Percentiles rank a stretch among this genome's conserved stretches.
phyloP scores from a whole-genome alignment of 2,888 invertebrate genomes.

The Pterostichus niger region DNA sequence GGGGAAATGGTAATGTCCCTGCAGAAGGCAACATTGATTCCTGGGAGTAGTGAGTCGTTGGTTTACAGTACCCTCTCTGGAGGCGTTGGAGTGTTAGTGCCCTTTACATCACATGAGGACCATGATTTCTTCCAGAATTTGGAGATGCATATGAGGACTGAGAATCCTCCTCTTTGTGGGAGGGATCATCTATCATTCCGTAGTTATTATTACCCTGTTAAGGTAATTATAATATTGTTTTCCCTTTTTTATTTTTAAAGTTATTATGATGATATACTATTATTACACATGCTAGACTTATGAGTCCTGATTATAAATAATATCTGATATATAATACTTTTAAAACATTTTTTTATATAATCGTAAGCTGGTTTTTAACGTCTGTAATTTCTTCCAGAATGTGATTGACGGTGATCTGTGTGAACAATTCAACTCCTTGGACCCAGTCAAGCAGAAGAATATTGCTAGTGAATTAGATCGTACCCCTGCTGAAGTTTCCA shows the following conservation, averaged over 20 bases:
- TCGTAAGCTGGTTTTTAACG: background rate
- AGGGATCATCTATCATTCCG: conserved; percentile 98
- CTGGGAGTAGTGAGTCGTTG: conserved; percentile 97
- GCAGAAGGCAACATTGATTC: conserved; percentile 96
- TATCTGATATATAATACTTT: conserved; percentile 24
- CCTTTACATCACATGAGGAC: conserved; percentile 97
- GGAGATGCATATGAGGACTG: conserved; percentile 99
- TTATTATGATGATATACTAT: conserved; percentile 68
- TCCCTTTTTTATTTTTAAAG: conserved; percentile 19
- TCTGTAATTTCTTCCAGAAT: conserved; percentile 83
- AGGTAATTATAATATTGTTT: conserved; percentile 80
- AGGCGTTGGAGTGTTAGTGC: conserved; percentile 94
- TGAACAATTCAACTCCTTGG: conserved; percentile 98
- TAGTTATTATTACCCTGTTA: conserved; percentile 98
- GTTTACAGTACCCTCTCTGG: conserved; percentile 98
- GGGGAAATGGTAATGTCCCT: conserved; percentile 98
- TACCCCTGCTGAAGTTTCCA: conserved; percentile 97
- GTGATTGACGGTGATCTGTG: conserved; percentile 99
- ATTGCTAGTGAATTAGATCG: conserved; percentile 97
- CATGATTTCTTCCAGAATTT: conserved; percentile 99
- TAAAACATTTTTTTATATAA: background rate
- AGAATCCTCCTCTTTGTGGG: conserved; percentile 97
- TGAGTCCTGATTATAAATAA: conserved; percentile 71
- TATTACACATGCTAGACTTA: conserved; percentile 74
- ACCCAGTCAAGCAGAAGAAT: conserved; percentile 94